These are phyloP conservation scores for Calliphora vicina DNA, from an alignment of 1,140 invertebrate genomes.

Conservation along the genomic window DNA sequence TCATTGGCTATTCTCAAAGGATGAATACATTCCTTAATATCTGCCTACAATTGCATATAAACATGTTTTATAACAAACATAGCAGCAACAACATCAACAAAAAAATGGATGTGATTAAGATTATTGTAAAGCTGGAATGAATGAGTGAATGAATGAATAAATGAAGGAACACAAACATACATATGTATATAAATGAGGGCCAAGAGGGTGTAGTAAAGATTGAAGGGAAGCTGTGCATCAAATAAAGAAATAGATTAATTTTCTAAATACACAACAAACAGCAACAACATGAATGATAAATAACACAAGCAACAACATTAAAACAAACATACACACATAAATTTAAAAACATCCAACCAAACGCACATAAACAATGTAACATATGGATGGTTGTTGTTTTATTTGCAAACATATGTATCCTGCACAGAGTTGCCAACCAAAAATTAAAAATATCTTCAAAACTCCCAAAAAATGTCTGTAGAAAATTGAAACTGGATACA, in stretches of 20 bases:
- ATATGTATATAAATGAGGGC: neutral
- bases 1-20: too few relatives aligned
- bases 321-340: neutral
- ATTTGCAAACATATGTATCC: neutral
- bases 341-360: neutral
- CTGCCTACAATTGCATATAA: neutral
- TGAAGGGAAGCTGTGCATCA: neutral
- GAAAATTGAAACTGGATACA: too few relatives aligned
- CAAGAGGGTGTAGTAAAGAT: neutral
- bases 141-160: neutral
- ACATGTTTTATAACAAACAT: neutral
- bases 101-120: slow-evolving; percentile 3
- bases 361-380: neutral
- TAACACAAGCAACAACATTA: neutral
- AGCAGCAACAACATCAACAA: neutral
- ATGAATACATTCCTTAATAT: too few relatives aligned
- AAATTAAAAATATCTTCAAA: too few relatives aligned
- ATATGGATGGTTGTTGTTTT: neutral
- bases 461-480: too few relatives aligned
- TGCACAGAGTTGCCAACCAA: too few relatives aligned
- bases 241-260: slow-evolving; percentile 5
- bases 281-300: slow-evolving; percentile 7
- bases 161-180: neutral
- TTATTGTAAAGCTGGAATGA: neutral
- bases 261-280: neutral